A percentile compares a stretch with the other conserved stretches of the same genome.
Conservation (phyloP, 2,797 vertebrate genomes). For the Telmatherina bonti region DNA sequence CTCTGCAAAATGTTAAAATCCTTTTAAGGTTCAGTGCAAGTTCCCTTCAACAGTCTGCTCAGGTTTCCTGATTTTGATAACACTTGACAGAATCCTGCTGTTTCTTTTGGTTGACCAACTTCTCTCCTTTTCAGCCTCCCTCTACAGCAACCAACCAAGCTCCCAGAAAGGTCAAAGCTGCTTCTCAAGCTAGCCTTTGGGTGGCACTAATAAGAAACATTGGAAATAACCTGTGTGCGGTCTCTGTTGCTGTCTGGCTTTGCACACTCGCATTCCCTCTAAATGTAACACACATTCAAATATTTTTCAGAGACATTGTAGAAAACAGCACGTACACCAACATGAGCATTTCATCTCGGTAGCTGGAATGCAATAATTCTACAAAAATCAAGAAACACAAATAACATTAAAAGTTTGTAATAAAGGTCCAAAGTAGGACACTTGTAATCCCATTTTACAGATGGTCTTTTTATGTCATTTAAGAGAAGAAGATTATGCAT, state of each 20-base stretch:
- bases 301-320: slow-evolving; percentile 24
- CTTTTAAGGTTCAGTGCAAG: slow-evolving; percentile 66
- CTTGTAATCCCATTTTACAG: neutral
- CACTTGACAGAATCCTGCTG: slow-evolving; percentile 79
- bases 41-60: slow-evolving; percentile 54
- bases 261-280: slow-evolving; percentile 29
- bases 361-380: slow-evolving; percentile 7
- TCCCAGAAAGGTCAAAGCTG: slow-evolving; percentile 72
- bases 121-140: slow-evolving; percentile 54
- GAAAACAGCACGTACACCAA: slow-evolving; percentile 15
- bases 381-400: slow-evolving; percentile 2
- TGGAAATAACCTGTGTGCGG: slow-evolving; percentile 41
- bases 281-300: slow-evolving; percentile 63
- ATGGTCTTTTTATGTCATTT: neutral
- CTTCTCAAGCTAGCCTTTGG: slow-evolving; percentile 63
- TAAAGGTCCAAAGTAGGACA: neutral
- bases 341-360: slow-evolving; percentile 9
- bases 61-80: slow-evolving; percentile 75
- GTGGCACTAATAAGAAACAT: slow-evolving; percentile 62
- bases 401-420: neutral
- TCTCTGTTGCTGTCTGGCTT: slow-evolving; percentile 35
- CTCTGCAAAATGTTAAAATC: too few species aligned
- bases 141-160: slow-evolving; percentile 47
- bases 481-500: neutral
- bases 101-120: slow-evolving; percentile 74